Conservation (phyloP, 2,888 invertebrate species). For the Trilocha varians region DNA sequence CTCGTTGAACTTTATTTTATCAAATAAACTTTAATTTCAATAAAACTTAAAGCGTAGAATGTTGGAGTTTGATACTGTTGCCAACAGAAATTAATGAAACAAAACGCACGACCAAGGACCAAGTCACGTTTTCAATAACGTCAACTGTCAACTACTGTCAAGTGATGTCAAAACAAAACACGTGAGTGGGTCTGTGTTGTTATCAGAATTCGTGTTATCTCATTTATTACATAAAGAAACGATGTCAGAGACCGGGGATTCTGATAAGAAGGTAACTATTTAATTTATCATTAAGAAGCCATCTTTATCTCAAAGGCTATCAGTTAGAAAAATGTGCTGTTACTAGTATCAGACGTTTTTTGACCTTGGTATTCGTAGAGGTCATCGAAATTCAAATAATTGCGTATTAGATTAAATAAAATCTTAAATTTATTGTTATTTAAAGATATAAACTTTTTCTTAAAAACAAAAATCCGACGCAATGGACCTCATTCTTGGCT, state of each 20-base stretch:
- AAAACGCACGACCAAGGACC: too few species aligned
- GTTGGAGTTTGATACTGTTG: too few species aligned
- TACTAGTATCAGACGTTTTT: constrained; percentile 2
- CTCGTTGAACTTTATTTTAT: too few species aligned
- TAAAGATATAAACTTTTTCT: too few species aligned
- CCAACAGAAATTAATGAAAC: too few species aligned
- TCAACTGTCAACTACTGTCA: too few species aligned
- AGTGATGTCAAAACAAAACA: not conserved
- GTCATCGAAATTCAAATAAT: constrained; percentile 24
- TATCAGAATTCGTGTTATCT: not conserved
- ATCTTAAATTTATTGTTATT: not conserved
- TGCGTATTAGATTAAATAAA: not conserved
- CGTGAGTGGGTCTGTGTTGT: not conserved
- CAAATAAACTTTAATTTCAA: too few species aligned
- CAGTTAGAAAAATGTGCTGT: not conserved
- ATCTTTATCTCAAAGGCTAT: not conserved
- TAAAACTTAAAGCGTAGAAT: too few species aligned
- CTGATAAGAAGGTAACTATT: constrained; percentile 57
- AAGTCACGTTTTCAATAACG: too few species aligned
- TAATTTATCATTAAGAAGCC: constrained; percentile 24
- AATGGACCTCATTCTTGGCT: too few species aligned
- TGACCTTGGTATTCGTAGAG: constrained; percentile 50
- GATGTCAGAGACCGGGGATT: constrained; percentile 46
- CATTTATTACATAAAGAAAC: constrained; percentile 23
- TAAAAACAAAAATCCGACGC: too few species aligned